These are phyloP conservation scores for Lycocorax pyrrhopterus DNA, from an alignment of 2,113 vertebrate species.

Conservation along the genomic window DNA sequence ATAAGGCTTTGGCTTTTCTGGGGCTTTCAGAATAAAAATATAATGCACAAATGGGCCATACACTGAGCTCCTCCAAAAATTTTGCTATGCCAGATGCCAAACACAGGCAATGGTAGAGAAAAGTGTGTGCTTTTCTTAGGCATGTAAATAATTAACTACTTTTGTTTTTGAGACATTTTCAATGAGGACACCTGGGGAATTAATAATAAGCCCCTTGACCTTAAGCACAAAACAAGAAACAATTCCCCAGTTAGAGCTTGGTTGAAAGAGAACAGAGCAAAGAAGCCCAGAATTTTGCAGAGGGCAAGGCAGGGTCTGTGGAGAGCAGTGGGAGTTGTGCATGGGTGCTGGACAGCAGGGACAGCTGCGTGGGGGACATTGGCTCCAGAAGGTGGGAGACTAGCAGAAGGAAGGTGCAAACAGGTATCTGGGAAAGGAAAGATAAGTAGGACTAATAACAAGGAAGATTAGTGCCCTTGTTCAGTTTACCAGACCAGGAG, in stretches of 20 bases:
- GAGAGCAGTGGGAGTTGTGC: fast-evolving
- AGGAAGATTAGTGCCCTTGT: neutral
- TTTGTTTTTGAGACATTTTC: neutral
- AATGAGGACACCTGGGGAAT: neutral
- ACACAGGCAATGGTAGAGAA: neutral
- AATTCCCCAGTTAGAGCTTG: neutral
- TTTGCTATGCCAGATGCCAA: neutral
- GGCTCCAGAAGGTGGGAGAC: neutral
- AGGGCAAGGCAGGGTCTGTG: neutral
- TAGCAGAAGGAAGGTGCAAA: neutral
- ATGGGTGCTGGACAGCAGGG: fast-evolving
- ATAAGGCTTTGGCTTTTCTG: neutral
- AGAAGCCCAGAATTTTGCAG: neutral
- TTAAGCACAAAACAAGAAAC: neutral
- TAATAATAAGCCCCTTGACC: neutral
- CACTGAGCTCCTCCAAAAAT: neutral
- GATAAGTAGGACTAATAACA: neutral
- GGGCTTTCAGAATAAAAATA: neutral
- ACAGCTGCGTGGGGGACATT: fast-evolving
- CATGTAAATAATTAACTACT: neutral
- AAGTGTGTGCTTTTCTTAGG: neutral
- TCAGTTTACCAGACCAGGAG: neutral
- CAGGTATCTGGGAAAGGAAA: too few relatives aligned
- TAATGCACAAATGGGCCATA: neutral
- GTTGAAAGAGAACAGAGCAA: neutral